phyloP scores from a whole-genome alignment of 2,113 vertebrate genomes.

The Tachycineta bicolor region DNA sequence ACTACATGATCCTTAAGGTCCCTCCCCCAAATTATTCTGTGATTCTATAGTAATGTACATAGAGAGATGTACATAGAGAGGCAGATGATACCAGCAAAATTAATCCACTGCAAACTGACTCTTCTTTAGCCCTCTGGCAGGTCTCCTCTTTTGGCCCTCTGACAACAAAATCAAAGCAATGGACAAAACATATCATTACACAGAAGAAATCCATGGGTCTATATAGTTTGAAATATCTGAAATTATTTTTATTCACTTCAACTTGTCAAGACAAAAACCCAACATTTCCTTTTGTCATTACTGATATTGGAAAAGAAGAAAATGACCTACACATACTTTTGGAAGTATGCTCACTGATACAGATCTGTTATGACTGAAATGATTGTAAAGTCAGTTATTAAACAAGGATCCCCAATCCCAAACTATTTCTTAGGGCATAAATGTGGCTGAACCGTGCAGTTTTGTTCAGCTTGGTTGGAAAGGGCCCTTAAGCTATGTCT shows the following conservation, averaged over 20 bases:
- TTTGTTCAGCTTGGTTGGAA: not conserved
- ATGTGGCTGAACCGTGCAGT: not conserved
- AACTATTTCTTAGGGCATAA: not conserved
- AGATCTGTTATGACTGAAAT: not conserved
- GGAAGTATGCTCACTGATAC: not conserved
- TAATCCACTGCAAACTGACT: not conserved
- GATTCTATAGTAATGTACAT: not conserved
- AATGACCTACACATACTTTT: not conserved
- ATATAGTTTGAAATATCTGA: not conserved
- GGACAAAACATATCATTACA: not conserved
- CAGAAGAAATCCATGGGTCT: not conserved
- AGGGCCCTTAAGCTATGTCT: not conserved
- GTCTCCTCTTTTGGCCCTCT: no score
- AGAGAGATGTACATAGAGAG: not conserved
- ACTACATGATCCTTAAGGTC: not conserved
- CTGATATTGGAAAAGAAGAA: not conserved
- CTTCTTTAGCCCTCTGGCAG: not conserved
- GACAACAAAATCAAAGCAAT: not conserved
- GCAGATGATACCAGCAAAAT: not conserved
- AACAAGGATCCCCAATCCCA: not conserved
- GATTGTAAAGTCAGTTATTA: not conserved
- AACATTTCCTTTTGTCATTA: not conserved
- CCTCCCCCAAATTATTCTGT: not conserved
- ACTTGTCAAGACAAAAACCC: not conserved
- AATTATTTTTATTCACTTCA: not conserved